Percentiles rank a stretch among this genome's conserved stretches.
phyloP scores from a whole-genome alignment of 2,888 invertebrate genomes.

The Oligia fasciuncula region DNA sequence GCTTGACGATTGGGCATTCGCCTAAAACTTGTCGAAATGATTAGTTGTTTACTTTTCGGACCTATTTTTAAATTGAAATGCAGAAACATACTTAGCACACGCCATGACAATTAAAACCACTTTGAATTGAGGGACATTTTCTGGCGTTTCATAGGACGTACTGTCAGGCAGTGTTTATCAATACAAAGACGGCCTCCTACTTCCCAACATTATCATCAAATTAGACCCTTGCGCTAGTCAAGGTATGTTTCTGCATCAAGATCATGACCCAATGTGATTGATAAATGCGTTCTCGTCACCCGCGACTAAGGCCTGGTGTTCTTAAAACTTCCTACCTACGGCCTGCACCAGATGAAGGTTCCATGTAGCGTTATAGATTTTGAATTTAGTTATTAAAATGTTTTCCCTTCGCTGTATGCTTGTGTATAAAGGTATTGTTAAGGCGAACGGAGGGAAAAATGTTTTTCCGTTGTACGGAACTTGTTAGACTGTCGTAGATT shows the following conservation, averaged over 20 bases:
- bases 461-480: conserved; percentile 90
- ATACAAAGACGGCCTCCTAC: conserved; percentile 23
- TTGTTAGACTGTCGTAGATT: conserved; percentile 89
- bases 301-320: conserved; percentile 55
- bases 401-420: conserved; percentile 81
- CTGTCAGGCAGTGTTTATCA: conserved; percentile 30
- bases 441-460: conserved; percentile 82
- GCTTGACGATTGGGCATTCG: conserved; percentile 55
- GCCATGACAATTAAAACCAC: conserved; percentile 9
- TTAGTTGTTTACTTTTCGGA: conserved; percentile 21
- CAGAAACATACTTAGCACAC: conserved; percentile 49
- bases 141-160: background rate
- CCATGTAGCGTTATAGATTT: conserved; percentile 83
- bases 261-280: conserved; percentile 14
- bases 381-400: conserved; percentile 78
- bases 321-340: conserved; percentile 68
- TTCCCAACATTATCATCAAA: background rate
- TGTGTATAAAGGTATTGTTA: conserved; percentile 84
- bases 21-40: conserved; percentile 35
- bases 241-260: conserved; percentile 35
- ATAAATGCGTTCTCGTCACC: conserved; percentile 55
- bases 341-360: conserved; percentile 86
- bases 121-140: conserved; percentile 38
- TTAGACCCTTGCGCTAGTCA: background rate
- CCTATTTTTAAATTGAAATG: conserved; percentile 27